These are phyloP conservation scores for Oreortyx pictus DNA, from an alignment of 2,797 vertebrate species.

Conservation along the genomic window DNA sequence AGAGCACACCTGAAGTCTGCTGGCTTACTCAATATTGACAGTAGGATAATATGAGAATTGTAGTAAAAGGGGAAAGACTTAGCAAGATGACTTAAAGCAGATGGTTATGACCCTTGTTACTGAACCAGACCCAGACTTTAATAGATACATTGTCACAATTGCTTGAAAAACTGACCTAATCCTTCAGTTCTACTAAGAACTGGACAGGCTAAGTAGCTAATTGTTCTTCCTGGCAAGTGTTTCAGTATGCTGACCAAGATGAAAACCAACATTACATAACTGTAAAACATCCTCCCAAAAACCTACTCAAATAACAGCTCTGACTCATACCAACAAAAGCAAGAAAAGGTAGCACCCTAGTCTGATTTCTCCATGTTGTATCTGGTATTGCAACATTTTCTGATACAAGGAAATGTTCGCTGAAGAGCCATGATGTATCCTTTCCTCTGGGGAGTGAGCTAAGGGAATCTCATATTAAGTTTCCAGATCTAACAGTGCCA, in stretches of 20 bases:
- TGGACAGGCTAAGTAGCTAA: conserved; percentile 67
- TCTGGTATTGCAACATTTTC: conserved; percentile 13
- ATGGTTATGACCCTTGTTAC: not conserved
- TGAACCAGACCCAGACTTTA: not conserved
- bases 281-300: conserved; percentile 53
- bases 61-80: conserved; percentile 36
- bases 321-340: conserved; percentile 42
- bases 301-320: not conserved
- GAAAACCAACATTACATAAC: conserved; percentile 41
- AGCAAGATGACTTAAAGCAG: conserved; percentile 16
- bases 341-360: not conserved
- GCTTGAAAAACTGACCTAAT: conserved; percentile 58
- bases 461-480: conserved; percentile 35
- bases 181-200: conserved; percentile 23
- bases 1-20: not conserved
- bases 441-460: conserved; percentile 14
- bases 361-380: conserved; percentile 17
- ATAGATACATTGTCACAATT: conserved; percentile 50
- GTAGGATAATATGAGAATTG: not conserved
- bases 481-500: conserved; percentile 41
- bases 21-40: not conserved
- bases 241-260: not conserved
- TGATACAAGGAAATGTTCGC: not conserved
- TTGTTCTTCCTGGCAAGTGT: conserved; percentile 74
- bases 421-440: not conserved